A percentile compares a stretch with the other conserved stretches of the same genome.
phyloP scores from a whole-genome alignment of 2,797 vertebrate species.

The Xenentodon cancila region DNA sequence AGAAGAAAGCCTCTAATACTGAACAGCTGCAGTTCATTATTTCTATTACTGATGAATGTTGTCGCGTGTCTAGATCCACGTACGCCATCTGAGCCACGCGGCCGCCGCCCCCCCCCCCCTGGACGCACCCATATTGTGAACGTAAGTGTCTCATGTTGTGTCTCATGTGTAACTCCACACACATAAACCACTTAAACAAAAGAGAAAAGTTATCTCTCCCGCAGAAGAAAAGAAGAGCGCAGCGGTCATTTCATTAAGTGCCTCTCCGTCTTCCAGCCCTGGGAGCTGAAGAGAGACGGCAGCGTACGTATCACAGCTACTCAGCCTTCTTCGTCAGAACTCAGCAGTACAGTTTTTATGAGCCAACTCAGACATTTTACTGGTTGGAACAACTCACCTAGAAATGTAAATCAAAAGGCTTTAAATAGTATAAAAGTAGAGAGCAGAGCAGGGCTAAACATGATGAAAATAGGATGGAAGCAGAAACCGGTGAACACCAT shows the following conservation, averaged over 20 bases:
- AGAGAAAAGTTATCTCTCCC: neutral
- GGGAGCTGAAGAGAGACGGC: slow-evolving; percentile 26
- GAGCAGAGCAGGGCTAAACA: slow-evolving; percentile 54
- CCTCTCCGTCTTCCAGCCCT: slow-evolving; percentile 22
- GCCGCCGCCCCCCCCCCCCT: too few species aligned
- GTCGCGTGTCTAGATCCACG: too few species aligned
- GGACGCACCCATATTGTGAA: too few species aligned
- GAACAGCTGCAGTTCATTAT: too few species aligned
- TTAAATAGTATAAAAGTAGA: slow-evolving; percentile 46
- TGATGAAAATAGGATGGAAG: slow-evolving; percentile 19
- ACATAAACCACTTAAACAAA: neutral
- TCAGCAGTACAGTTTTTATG: slow-evolving; percentile 68
- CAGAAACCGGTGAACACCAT: slow-evolving; percentile 15
- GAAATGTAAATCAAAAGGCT: slow-evolving; percentile 65
- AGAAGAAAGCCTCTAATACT: too few species aligned
- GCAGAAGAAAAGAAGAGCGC: neutral
- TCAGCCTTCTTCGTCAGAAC: slow-evolving; percentile 48
- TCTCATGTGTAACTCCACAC: neutral
- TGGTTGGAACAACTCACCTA: slow-evolving; percentile 63
- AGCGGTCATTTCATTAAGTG: slow-evolving; percentile 23
- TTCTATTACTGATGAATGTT: too few species aligned
- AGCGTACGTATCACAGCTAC: slow-evolving; percentile 55
- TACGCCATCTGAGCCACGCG: too few species aligned
- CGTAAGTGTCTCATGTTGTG: too few species aligned
- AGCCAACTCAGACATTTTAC: slow-evolving; percentile 82